Base-by-base conservation (phyloP, 2,888 invertebrate genomes). In the Creontiades dilutus region DNA sequence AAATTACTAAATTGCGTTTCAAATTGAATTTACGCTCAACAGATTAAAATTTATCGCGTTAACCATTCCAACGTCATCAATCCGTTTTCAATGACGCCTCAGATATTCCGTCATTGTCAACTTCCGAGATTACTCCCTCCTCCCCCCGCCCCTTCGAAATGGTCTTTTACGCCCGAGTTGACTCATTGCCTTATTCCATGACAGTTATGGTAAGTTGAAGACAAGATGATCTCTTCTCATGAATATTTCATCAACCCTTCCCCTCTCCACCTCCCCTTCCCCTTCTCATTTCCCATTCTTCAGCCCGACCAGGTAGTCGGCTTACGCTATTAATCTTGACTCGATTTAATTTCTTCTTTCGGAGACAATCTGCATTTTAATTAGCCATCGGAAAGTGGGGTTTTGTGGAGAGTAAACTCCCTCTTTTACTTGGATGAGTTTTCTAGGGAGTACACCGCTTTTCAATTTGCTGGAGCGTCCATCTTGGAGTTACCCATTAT, bases 141-240 rank as follows among this genome's bases (percentile, higher is more conserved):
- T 4, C 23, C 23, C 12, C 12, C 28, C 23, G 9, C 23, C 68
- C 68, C 23, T n/a, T 76, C 78, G 46, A 78, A 78, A 46, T 37
- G 78, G 78, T 19, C 78, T 78, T 78, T 52, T 82, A 52, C 82
- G 14, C 52, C 52, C 47, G 61, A 57, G 68, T 57, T 85, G 85
- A 85, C 68, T 85, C 85, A 85, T 68, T 37, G 85, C 61, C 27
- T 86, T 23, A 86, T 75, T 75, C 14, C 75, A 75, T 68, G 86
- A 47, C 86, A 86, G 85, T 86, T 86, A 86, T 86, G 86, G 86
- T 75, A 86, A 86, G 86, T 75, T 86, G 86, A 86, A 86, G 86
- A 86, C 86, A 86, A 86, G 86, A 86, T 86, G 86, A 86, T 86
- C 86, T 75, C 61, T 37, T 14, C 86, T 55, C 75, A 86, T 86